These are phyloP conservation scores for Zelleria hepariella DNA, from an alignment of 2,888 invertebrate species.

Conservation along the genomic window DNA sequence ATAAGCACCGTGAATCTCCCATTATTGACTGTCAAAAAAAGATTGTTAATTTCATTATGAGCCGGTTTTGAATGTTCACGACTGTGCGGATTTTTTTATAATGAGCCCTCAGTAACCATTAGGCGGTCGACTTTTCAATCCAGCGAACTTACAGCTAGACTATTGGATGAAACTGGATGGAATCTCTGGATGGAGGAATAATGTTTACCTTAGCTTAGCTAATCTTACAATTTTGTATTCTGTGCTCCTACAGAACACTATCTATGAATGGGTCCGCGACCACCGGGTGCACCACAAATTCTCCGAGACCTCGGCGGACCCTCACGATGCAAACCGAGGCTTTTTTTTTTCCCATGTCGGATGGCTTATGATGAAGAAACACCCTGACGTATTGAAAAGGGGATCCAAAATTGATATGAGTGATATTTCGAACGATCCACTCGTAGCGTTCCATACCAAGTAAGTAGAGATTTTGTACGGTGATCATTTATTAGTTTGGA, in stretches of 20 bases:
- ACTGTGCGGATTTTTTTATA: too few species aligned
- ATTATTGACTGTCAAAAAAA: too few species aligned
- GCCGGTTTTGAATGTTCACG: too few species aligned
- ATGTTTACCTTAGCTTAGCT: too few species aligned
- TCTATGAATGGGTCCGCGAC: constrained; percentile 82
- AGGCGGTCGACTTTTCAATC: too few species aligned
- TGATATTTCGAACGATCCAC: constrained; percentile 83
- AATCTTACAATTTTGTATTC: not conserved
- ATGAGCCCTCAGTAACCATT: too few species aligned
- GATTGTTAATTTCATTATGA: too few species aligned
- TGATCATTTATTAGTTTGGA: too few species aligned
- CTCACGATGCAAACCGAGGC: constrained; percentile 84
- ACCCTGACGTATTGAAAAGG: constrained; percentile 84
- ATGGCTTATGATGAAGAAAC: constrained; percentile 92
- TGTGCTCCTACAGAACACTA: constrained; percentile 68
- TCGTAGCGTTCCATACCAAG: constrained; percentile 84
- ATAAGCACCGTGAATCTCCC: too few species aligned
- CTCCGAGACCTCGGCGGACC: constrained; percentile 85
- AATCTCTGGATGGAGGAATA: too few species aligned
- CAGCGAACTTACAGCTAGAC: too few species aligned
- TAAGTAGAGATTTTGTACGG: constrained; percentile 46
- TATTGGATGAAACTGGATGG: too few species aligned
- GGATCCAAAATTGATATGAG: constrained; percentile 85
- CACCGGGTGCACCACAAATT: constrained; percentile 83
- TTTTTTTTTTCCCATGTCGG: constrained; percentile 95